Base-by-base conservation (phyloP, 2,797 vertebrate genomes). In the Bradypodion ventrale region DNA sequence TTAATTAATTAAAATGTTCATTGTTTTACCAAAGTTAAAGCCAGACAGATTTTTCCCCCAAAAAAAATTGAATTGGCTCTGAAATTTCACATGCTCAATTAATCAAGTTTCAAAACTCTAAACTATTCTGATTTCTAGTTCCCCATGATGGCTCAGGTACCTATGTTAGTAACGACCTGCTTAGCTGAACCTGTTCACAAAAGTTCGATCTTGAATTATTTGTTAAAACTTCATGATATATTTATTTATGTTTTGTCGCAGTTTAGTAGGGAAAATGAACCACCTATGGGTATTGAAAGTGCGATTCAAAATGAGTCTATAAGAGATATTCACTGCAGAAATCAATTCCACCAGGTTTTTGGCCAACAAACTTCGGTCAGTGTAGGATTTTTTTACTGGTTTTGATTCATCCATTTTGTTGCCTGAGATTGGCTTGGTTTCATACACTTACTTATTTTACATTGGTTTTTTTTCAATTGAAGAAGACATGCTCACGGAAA, bases 171-270 rank as follows among this genome's bases (percentile, higher is more conserved):
- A 68, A 46, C 68, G 21, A 49, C 62, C 46, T 12, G 42, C 44
- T 63, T 46, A 29, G 42, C 44, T 79, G n/a, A 5, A 25, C 19
- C 8, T 25, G 25, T 4, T 15, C 27, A 10, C 1, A n/a, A 42
- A 78, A 49, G 13, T n/a, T 10, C 16, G 29, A 66, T 46, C 1
- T 12, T 35, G 44, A 46, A n/a, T 35, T 21, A 77, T 62, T 56
- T 60, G 42, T 52, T 79, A 37, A 68, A 66, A 79, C 66, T 68
- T 68, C 78, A 79, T 68, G 52, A 68, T 79, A 35, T 56, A 35
- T 81, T 81, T 81, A 44, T 72, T 56, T 70, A 15, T 27, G 59
- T 60, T 81, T 59, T 16, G 21, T 72, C 52, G 68, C 35, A 59
- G 35, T 52, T 79, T 49, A 12, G n/a, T 52, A 72, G 49, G 49